A percentile compares a stretch with the other conserved stretches of the same genome.
Evolutionary conservation across 2,113 vertebrate genomes (phyloP).

Genomic region (Bubo blakistoni): DNA sequence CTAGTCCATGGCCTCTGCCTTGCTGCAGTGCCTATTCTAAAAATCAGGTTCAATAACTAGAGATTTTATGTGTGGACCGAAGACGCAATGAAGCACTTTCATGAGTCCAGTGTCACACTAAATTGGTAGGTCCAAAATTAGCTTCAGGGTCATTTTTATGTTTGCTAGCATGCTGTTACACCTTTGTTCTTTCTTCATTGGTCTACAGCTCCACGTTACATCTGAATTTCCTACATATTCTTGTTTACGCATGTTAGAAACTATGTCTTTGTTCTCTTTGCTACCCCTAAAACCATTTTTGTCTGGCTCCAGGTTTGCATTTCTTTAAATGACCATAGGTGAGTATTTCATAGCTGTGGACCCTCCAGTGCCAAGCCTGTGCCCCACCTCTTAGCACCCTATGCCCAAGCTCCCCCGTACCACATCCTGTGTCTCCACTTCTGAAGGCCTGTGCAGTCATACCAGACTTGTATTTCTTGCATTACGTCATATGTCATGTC

Average conservation of each 20-base stretch:
- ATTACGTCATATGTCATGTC: neutral
- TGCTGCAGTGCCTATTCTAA: neutral
- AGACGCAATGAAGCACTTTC: neutral
- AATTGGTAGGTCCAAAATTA: neutral
- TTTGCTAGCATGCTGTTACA: neutral
- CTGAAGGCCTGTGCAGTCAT: neutral
- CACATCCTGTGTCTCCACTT: neutral
- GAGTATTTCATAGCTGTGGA: neutral
- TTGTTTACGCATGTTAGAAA: neutral
- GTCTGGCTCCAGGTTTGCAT: neutral
- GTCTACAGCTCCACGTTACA: neutral
- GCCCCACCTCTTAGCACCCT: neutral
- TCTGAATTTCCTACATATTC: neutral
- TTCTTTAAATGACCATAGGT: neutral
- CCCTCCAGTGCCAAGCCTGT: neutral
- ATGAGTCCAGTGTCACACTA: neutral
- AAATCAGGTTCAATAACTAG: neutral
- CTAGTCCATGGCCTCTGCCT: neutral
- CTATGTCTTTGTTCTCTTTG: neutral
- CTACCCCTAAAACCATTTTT: neutral
- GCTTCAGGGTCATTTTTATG: neutral
- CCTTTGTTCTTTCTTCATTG: neutral
- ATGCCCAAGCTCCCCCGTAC: neutral
- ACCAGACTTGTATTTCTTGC: neutral
- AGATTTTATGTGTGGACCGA: neutral